Base-by-base conservation (phyloP, 2,888 invertebrate genomes). In the Perithous albicinctus region DNA sequence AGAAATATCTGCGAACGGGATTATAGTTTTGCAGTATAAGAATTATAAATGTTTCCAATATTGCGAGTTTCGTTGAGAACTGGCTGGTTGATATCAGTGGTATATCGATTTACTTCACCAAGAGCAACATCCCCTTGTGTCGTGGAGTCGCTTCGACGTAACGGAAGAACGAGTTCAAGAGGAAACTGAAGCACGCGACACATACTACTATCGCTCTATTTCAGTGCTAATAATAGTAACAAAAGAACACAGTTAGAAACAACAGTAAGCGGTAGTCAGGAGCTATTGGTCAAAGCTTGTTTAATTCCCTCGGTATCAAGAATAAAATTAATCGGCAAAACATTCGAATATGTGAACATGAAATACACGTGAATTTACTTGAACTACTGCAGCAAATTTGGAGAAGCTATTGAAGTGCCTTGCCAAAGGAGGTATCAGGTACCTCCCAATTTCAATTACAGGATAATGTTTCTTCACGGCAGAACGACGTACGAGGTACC, bases 91-190 rank as follows among this genome's bases (percentile, higher is more conserved):
- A 8, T 26, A 72, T 83, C 20, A 23, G 29, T 38, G 18, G 43
- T 64, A 74, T 86, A 89, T 90, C 89, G 88, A 88, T 87, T 85
- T 80, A 76, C 83, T 85, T 88, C 83, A 84, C 86, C 82, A 85
- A 80, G 80, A 74, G 41, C 83, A 67, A 75, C 66, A 76, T 83
- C 59, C 63, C 43, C 73, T 54, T 10, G 63, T 61, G 38, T 70
- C 15, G 23, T 54, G 20, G 26, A 61, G 64, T 61, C 70, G 64
- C 43, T 70, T 20, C 10, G 67, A 63, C 63, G 26, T 15, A 64
- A 48, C 23, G 70, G 77, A 74, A 18, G 48, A 23, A 38, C 23
- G 43, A 74, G 59, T 43, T 54, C 63, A 46, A 38, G 63, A 38
- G 63, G 41, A 26, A 32, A 15, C n/a, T 56, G 35, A 8, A 56